These are phyloP conservation scores for Tenodera sinensis DNA, from an alignment of 2,888 invertebrate species.

Conservation along the genomic window DNA sequence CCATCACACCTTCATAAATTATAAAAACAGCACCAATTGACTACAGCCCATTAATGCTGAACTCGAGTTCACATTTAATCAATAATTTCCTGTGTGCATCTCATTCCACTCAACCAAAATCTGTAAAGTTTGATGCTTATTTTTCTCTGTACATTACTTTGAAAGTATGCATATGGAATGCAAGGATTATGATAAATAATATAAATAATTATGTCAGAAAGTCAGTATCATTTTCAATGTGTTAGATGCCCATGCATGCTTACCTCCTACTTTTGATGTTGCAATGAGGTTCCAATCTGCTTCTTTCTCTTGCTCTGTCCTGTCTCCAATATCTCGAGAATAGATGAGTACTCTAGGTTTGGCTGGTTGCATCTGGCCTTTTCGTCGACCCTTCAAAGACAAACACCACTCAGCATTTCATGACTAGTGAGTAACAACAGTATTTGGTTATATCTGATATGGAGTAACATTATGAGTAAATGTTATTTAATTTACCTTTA, in stretches of 20 bases:
- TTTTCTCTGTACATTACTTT: no score
- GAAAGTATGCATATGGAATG: no score
- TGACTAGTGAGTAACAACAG: not conserved
- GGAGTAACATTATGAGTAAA: not conserved
- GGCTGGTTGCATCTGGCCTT: constrained; percentile 54
- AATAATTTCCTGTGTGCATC: no score
- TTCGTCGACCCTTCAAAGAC: constrained; percentile 43
- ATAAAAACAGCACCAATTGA: no score
- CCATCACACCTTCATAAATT: no score
- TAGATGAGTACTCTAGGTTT: constrained; percentile 61
- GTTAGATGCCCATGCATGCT: constrained; percentile 20
- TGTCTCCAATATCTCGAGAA: constrained; percentile 53
- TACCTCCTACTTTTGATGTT: constrained; percentile 52
- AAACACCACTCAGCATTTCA: not conserved
- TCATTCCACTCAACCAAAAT: no score
- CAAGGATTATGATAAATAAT: no score
- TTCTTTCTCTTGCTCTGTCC: constrained; percentile 45
- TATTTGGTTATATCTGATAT: not conserved
- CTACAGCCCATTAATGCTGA: no score
- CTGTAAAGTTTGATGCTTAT: no score
- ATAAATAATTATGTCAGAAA: no score
- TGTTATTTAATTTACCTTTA: constrained; percentile 18
- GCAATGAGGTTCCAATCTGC: constrained; percentile 63
- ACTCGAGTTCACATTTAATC: no score
- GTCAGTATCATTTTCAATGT: not conserved